These are phyloP conservation scores for Chirona hameri DNA, from an alignment of 2,888 invertebrate genomes.

Conservation along the genomic window DNA sequence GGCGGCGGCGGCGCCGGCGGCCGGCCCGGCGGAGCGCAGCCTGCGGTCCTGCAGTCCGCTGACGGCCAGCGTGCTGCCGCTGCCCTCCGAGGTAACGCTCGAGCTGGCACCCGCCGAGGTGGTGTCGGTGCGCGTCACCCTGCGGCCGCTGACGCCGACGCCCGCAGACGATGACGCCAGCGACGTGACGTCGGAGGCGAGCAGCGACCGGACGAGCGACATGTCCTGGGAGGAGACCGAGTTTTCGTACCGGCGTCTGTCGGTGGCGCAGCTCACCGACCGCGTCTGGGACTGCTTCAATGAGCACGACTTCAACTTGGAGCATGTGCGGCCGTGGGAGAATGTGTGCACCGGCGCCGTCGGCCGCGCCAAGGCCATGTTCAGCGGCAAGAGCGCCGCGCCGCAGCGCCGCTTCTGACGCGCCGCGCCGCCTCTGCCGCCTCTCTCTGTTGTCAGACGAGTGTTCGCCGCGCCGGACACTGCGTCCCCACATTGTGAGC, in stretches of 20 bases:
- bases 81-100: neutral
- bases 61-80: neutral
- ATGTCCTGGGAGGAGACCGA: slow-evolving; percentile 26
- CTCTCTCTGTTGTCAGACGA: no score
- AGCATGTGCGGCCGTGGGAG: slow-evolving; percentile 2
- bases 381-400: neutral
- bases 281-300: slow-evolving; percentile 28
- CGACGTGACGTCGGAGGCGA: slow-evolving; percentile 8
- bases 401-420: neutral
- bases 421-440: neutral
- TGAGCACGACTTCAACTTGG: slow-evolving; percentile 1
- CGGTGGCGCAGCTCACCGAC: slow-evolving; percentile 25
- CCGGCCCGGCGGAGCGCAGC: neutral
- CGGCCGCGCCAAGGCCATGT: neutral
- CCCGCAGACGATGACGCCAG: neutral
- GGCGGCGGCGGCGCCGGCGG: neutral
- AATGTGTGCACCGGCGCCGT: slow-evolving; percentile 1
- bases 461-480: neutral
- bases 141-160: neutral
- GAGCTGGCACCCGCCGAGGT: neutral
- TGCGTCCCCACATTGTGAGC: neutral
- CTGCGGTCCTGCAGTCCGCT: neutral
- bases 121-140: neutral
- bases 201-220: slow-evolving; percentile 23
- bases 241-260: slow-evolving; percentile 12